Evolutionary conservation across 2,113 vertebrate species (phyloP).

Genomic region (Hystrix cristata): DNA sequence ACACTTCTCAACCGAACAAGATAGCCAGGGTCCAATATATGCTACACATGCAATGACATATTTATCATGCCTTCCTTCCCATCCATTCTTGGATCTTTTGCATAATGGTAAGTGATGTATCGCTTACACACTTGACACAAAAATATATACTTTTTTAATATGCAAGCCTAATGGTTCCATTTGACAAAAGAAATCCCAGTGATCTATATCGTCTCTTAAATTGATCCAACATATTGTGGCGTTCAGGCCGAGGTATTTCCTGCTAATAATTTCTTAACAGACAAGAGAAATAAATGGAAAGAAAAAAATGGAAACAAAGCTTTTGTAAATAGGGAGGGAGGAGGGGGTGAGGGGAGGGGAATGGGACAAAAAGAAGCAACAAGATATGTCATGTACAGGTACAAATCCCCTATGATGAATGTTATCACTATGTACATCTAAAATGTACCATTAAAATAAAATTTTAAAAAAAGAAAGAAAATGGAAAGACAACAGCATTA

Average conservation of each 20-base stretch:
- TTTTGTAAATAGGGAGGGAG: no score
- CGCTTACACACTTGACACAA: constrained; percentile 74
- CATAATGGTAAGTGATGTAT: constrained; percentile 68
- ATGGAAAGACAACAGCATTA: constrained; percentile 85
- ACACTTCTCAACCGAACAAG: constrained; percentile 46
- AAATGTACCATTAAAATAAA: no score
- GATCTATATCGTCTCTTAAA: constrained; percentile 85
- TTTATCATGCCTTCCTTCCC: constrained; percentile 13
- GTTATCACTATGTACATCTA: no score
- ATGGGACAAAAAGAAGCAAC: no score
- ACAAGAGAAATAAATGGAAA: no score
- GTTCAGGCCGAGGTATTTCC: constrained; percentile 81
- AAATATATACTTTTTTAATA: constrained; percentile 83
- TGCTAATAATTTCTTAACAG: constrained; percentile 84
- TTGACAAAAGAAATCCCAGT: constrained; percentile 84
- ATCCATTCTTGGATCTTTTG: constrained; percentile 78
- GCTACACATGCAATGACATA: background rate
- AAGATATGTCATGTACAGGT: no score
- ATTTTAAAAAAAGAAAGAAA: constrained; percentile 39
- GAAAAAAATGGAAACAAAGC: constrained; percentile 78
- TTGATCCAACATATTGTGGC: constrained; percentile 77
- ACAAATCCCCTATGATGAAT: no score
- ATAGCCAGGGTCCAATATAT: constrained; percentile 25
- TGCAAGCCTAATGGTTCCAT: constrained; percentile 80
- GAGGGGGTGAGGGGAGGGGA: no score